Evolutionary conservation across 2,797 vertebrate species (phyloP).

Genomic region (Esox masquinongy): DNA sequence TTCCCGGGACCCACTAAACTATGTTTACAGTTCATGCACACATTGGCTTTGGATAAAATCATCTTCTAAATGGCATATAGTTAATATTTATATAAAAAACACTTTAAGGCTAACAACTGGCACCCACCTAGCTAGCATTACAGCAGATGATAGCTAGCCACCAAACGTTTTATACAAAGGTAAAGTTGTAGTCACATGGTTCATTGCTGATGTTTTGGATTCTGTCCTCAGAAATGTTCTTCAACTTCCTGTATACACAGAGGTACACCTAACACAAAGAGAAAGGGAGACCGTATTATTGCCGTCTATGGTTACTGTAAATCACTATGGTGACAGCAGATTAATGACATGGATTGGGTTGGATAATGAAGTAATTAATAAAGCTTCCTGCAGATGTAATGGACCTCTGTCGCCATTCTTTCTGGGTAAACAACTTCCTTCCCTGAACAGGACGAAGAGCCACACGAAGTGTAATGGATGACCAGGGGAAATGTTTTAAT

Average conservation of each 20-base stretch:
- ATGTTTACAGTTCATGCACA: too few species aligned
- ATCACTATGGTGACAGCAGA: constrained; percentile 37
- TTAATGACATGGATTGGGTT: constrained; percentile 48
- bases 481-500: background rate
- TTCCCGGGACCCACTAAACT: too few species aligned
- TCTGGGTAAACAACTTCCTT: background rate
- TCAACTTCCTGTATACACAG: constrained; percentile 19
- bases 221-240: background rate
- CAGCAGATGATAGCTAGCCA: too few species aligned
- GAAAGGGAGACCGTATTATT: background rate
- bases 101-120: too few species aligned
- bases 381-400: constrained; percentile 5
- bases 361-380: constrained; percentile 50
- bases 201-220: constrained; percentile 9
- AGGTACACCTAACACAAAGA: background rate
- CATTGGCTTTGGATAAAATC: too few species aligned
- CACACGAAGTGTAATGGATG: constrained; percentile 11
- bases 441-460: background rate
- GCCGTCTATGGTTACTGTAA: constrained; percentile 5
- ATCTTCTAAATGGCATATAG: too few species aligned
- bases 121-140: too few species aligned
- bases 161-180: too few species aligned
- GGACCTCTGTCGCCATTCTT: background rate
- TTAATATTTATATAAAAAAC: too few species aligned
- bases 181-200: background rate